Conservation (phyloP, 2,797 vertebrate species). For the Echiichthys vipera region DNA sequence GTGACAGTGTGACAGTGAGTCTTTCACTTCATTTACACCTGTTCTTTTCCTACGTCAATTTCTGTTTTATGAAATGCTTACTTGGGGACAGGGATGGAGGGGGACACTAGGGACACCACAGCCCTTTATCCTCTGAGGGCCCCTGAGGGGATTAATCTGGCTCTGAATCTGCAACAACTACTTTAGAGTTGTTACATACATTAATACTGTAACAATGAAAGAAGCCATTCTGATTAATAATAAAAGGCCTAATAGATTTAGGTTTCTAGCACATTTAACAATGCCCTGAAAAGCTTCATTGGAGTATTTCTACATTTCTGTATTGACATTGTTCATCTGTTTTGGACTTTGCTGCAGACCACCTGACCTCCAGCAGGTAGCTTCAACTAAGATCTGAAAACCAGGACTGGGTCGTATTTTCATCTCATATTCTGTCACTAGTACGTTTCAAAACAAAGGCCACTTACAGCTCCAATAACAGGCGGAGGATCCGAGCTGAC, state of each 20-base stretch:
- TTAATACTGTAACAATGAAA: not conserved
- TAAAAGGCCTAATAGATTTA: not conserved
- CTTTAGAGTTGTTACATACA: not conserved
- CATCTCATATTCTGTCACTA: conserved; percentile 7
- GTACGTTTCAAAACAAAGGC: conserved; percentile 54
- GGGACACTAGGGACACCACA: not conserved
- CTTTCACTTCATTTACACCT: not conserved
- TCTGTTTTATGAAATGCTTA: no score
- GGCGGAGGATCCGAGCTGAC: conserved; percentile 15
- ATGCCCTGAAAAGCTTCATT: not conserved
- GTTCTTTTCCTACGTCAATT: not conserved
- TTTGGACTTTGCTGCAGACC: conserved; percentile 9
- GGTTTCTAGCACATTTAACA: not conserved
- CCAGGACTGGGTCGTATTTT: conserved; percentile 17
- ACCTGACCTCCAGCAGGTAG: conserved; percentile 25
- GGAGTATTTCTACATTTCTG: not conserved
- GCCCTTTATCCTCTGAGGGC: not conserved
- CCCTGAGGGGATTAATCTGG: not conserved
- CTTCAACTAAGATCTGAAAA: conserved; percentile 23
- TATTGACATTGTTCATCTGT: not conserved
- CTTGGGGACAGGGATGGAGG: not conserved
- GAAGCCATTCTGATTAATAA: not conserved
- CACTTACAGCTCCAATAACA: conserved; percentile 30
- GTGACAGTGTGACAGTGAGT: not conserved
- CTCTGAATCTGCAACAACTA: not conserved